These are phyloP conservation scores for Cavia aperea DNA, from an alignment of 2,113 vertebrate species.

Conservation along the genomic window DNA sequence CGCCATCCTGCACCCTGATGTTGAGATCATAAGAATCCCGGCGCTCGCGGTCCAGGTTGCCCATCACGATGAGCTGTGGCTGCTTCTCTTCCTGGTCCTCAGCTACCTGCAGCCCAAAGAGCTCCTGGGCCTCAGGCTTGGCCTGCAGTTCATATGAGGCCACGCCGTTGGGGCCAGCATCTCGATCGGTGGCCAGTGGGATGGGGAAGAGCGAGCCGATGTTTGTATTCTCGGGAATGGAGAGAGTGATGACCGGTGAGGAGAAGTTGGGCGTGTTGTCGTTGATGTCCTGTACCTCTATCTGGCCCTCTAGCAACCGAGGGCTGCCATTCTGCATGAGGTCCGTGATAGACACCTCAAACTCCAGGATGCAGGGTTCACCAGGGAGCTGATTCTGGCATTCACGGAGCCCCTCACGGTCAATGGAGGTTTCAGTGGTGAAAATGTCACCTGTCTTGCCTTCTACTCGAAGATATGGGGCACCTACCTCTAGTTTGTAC, in stretches of 20 bases:
- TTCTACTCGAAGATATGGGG: constrained; percentile 91
- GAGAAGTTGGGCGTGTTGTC: constrained; percentile 98
- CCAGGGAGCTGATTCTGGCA: constrained; percentile 88
- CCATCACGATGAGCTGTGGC: constrained; percentile 94
- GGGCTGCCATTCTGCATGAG: constrained; percentile 85
- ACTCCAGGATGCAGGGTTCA: constrained; percentile 91
- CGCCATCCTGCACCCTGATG: constrained; percentile 93
- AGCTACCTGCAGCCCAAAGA: constrained; percentile 92
- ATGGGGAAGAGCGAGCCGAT: constrained; percentile 88
- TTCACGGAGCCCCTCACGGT: constrained; percentile 89
- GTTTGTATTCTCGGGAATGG: constrained; percentile 95
- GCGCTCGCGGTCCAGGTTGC: constrained; percentile 91
- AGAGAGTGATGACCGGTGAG: constrained; percentile 88
- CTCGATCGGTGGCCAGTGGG: constrained; percentile 88
- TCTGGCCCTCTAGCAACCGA: constrained; percentile 91
- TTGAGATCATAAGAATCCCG: constrained; percentile 96
- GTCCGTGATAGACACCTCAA: constrained; percentile 96
- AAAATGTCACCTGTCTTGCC: constrained; percentile 96
- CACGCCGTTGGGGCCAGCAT: constrained; percentile 87
- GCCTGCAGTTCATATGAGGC: constrained; percentile 89
- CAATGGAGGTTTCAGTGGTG: constrained; percentile 92
- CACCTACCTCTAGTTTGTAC: constrained; percentile 95
- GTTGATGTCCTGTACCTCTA: constrained; percentile 93
- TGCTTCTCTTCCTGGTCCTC: constrained; percentile 90
- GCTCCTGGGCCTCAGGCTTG: constrained; percentile 83